phyloP scores from a whole-genome alignment of 2,797 vertebrate genomes.

The Ctenopoma multispine region DNA sequence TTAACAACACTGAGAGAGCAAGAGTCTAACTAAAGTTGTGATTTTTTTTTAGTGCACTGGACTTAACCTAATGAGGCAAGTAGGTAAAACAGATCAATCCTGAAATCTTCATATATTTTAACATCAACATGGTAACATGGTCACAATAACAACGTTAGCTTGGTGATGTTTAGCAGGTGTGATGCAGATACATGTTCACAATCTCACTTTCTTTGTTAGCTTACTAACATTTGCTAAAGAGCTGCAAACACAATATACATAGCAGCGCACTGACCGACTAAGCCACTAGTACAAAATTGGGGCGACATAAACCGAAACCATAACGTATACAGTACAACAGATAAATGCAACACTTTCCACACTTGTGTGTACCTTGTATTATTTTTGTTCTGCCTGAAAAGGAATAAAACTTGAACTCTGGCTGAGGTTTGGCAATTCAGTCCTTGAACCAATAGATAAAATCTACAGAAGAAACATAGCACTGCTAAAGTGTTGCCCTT shows the following conservation, averaged over 20 bases:
- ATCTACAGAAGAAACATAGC: constrained; percentile 18
- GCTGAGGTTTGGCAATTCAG: constrained; percentile 7
- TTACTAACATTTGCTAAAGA: neutral
- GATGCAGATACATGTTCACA: too few species aligned
- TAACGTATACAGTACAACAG: neutral
- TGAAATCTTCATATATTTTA: neutral
- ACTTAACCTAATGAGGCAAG: constrained; percentile 7
- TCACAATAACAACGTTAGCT: neutral
- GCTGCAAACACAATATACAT: neutral
- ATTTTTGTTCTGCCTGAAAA: neutral
- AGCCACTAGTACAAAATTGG: neutral
- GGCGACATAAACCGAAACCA: neutral
- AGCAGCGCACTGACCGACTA: neutral
- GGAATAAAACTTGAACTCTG: neutral
- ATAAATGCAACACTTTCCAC: neutral
- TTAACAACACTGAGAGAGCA: neutral
- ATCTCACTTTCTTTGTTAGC: too few species aligned
- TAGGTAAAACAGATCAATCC: neutral
- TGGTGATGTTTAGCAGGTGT: neutral
- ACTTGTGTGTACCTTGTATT: neutral
- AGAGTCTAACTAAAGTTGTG: neutral
- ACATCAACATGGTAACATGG: neutral
- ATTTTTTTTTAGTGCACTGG: neutral
- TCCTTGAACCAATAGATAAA: constrained; percentile 10
- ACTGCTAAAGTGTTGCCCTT: neutral